Percentiles rank a stretch among this genome's conserved stretches.
Conservation (phyloP, 1,140 invertebrate species). For the Cydia pomonella region DNA sequence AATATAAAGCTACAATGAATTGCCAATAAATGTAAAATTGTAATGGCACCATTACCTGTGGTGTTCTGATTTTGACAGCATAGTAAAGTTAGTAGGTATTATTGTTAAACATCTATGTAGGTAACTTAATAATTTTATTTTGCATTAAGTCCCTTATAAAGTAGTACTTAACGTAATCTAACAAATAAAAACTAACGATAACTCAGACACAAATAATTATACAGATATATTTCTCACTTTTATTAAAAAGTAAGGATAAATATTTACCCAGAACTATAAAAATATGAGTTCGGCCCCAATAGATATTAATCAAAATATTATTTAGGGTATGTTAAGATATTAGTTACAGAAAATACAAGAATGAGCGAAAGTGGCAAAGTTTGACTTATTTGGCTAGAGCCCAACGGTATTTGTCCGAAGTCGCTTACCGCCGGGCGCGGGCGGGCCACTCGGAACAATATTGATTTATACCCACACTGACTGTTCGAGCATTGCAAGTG, state of each 20-base stretch:
- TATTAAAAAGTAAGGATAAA: background rate
- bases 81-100: too few species aligned
- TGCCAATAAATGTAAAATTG: too few species aligned
- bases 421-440: background rate
- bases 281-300: background rate
- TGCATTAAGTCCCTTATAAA: too few species aligned
- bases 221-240: too few species aligned
- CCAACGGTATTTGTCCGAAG: background rate
- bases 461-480: conserved; percentile 10
- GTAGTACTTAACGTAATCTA: too few species aligned
- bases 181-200: too few species aligned
- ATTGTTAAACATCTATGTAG: too few species aligned
- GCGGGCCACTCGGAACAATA: background rate
- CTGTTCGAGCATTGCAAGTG: background rate
- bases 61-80: too few species aligned
- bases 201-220: too few species aligned
- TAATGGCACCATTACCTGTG: too few species aligned
- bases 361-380: conserved; percentile 1
- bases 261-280: background rate
- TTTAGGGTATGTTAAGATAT: conserved; percentile 11
- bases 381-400: conserved; percentile 8
- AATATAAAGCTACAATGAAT: too few species aligned
- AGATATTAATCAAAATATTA: conserved; percentile 1
- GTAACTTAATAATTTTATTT: too few species aligned
- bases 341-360: conserved; percentile 8